A percentile compares a stretch with the other conserved stretches of the same genome.
Evolutionary conservation across 2,113 vertebrate genomes (phyloP).

Genomic region (Cisticola juncidis): DNA sequence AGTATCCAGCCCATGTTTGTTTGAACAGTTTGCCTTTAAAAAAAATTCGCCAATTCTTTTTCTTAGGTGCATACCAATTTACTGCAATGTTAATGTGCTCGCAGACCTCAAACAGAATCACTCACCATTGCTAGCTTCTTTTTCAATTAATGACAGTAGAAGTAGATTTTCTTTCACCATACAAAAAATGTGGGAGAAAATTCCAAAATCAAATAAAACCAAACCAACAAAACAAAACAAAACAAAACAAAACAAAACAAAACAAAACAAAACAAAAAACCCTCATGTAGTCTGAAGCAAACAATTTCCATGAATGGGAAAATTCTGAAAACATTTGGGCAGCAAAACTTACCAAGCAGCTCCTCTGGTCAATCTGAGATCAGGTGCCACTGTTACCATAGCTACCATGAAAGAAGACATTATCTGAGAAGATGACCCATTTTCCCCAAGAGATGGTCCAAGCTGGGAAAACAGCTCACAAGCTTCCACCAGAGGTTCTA

Average conservation of each 20-base stretch:
- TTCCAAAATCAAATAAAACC: background rate
- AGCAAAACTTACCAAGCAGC: background rate
- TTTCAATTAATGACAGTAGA: background rate
- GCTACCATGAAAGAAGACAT: background rate
- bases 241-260: background rate
- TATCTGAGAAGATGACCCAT: background rate
- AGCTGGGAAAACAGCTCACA: background rate
- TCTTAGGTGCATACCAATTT: background rate
- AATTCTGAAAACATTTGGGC: background rate
- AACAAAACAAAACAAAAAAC: background rate
- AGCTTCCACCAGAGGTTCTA: background rate
- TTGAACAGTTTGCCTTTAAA: background rate
- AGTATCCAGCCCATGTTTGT: background rate
- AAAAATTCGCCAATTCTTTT: rapidly evolving
- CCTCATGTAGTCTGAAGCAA: background rate
- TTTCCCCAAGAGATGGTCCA: background rate
- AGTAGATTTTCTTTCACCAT: background rate
- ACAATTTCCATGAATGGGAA: background rate
- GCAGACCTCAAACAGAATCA: background rate
- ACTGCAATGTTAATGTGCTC: background rate
- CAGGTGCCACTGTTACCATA: background rate
- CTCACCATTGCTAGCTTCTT: background rate
- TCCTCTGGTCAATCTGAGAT: background rate
- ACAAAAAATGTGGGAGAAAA: background rate
- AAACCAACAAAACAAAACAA: background rate